Conservation (phyloP, 2,888 invertebrate genomes). For the Pseudococcus viburni region DNA sequence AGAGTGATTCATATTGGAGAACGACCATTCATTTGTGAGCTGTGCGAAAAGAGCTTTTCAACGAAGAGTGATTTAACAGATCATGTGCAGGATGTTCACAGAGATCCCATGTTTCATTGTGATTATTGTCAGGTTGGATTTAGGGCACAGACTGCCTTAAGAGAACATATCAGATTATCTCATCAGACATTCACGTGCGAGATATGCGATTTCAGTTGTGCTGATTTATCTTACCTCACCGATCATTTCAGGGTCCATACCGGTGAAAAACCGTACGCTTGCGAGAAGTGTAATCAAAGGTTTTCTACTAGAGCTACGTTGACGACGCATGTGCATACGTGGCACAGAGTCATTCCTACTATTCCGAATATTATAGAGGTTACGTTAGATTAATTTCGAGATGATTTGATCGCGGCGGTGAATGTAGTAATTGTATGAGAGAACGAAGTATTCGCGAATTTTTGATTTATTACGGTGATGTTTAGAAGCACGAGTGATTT, state of each 20-base stretch:
- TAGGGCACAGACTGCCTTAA: too few species aligned
- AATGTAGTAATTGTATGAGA: neutral
- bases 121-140: too few species aligned
- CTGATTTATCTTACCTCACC: neutral
- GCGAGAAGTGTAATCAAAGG: neutral
- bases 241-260: neutral
- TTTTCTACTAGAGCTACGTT: neutral
- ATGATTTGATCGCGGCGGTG: neutral
- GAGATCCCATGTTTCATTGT: too few species aligned
- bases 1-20: too few species aligned
- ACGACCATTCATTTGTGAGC: too few species aligned
- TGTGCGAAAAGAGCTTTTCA: too few species aligned
- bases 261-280: neutral
- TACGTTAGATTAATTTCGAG: neutral
- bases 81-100: too few species aligned
- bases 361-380: neutral
- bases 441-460: neutral
- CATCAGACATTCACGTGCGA: neutral
- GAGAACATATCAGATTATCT: too few species aligned
- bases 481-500: too few species aligned
- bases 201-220: neutral
- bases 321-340: neutral
- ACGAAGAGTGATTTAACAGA: too few species aligned
- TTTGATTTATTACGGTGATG: neutral
- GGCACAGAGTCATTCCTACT: neutral